A percentile compares a stretch with the other conserved stretches of the same genome.
Evolutionary conservation across 2,113 vertebrate species (phyloP).

Genomic region (Coreoperca whiteheadi): DNA sequence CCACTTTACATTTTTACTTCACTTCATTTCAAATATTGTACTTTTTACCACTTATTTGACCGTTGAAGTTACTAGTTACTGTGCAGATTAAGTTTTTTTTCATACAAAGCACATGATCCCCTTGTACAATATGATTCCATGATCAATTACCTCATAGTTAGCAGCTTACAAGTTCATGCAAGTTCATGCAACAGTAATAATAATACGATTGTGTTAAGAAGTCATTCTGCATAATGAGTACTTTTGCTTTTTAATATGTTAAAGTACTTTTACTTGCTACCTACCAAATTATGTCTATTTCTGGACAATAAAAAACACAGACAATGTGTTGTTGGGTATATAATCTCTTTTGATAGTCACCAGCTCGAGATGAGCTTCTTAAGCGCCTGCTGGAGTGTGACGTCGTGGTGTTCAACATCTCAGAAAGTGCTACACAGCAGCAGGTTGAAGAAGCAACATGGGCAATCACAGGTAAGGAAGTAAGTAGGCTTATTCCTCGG

Average conservation of each 20-base stretch:
- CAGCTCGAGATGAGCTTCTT: conserved; percentile 83
- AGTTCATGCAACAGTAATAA: background rate
- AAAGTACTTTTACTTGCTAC: background rate
- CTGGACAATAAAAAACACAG: background rate
- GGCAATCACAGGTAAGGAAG: conserved; percentile 87
- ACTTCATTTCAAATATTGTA: background rate
- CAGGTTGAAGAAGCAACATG: conserved; percentile 90
- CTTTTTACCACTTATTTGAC: too few species aligned
- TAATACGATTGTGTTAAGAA: background rate
- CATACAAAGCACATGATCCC: too few species aligned
- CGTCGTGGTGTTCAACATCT: conserved; percentile 92
- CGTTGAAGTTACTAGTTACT: background rate
- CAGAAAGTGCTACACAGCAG: conserved; percentile 79
- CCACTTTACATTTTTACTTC: background rate
- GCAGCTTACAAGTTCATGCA: background rate
- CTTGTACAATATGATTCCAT: too few species aligned
- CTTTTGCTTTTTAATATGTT: background rate
- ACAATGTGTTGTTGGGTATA: background rate
- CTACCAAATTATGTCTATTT: background rate
- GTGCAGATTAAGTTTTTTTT: too few species aligned
- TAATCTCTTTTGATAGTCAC: conserved; percentile 70
- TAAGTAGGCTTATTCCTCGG: background rate
- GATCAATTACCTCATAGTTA: too few species aligned
- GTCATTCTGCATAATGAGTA: background rate
- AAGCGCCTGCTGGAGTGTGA: conserved; percentile 88